These are phyloP conservation scores for Tenthredo distinguenda DNA, from an alignment of 2,888 invertebrate species.

Conservation along the genomic window DNA sequence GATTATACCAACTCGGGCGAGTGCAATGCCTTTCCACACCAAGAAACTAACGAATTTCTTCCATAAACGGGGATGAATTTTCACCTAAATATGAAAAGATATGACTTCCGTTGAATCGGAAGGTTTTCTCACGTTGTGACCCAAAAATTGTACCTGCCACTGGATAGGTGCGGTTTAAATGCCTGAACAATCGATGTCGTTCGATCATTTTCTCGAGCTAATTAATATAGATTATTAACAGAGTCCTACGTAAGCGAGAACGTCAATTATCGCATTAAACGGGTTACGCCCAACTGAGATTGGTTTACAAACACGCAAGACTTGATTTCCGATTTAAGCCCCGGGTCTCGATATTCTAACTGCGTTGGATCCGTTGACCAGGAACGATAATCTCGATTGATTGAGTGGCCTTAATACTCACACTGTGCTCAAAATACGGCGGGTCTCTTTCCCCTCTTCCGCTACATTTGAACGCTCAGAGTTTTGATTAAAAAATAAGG, in stretches of 20 bases:
- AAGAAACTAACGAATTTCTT: not conserved
- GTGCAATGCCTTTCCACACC: not conserved
- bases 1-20: not conserved
- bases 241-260: conserved; percentile 3
- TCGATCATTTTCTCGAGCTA: conserved; percentile 5
- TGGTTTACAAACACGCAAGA: conserved; percentile 14
- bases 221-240: conserved; percentile 6
- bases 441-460: not conserved
- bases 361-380: not conserved
- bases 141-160: not conserved
- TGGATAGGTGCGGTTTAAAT: not conserved
- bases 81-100: not conserved
- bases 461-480: not conserved
- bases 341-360: not conserved
- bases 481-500: not conserved
- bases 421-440: not conserved
- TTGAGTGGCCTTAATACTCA: not conserved
- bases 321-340: conserved; percentile 18
- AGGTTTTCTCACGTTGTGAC: not conserved
- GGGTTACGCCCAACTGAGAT: conserved; percentile 16
- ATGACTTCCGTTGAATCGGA: not conserved
- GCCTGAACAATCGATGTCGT: not conserved
- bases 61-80: not conserved
- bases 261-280: not conserved
- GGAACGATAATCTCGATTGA: conserved; percentile 26